Evolutionary conservation across 2,797 vertebrate genomes (phyloP).

Genomic region (Pogonophryne albipinna): DNA sequence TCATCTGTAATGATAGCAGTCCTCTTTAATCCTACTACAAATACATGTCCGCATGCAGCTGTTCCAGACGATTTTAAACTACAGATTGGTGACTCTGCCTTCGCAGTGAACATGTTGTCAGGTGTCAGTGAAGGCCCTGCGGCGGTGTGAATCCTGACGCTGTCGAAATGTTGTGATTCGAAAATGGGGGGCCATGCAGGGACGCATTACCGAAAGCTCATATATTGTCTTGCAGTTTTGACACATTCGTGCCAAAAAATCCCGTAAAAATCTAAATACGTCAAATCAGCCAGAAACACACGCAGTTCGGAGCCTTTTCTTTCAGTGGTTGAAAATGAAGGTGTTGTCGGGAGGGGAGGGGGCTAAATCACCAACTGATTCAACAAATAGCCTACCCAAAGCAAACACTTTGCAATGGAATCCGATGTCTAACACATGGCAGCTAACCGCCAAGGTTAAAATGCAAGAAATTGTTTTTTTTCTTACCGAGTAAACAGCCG

Average conservation of each 20-base stretch:
- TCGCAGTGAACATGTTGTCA: conserved; percentile 20
- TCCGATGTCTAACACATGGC: neutral
- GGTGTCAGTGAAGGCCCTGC: conserved; percentile 49
- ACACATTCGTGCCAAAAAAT: neutral
- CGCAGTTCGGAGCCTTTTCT: fast-evolving
- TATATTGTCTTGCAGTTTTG: neutral
- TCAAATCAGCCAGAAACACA: neutral
- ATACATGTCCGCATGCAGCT: neutral
- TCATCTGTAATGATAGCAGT: neutral
- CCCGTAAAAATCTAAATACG: neutral
- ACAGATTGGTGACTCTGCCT: neutral
- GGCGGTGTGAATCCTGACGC: conserved; percentile 31
- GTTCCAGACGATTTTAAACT: neutral
- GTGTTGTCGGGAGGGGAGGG: neutral
- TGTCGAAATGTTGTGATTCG: conserved; percentile 60
- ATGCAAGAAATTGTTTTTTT: neutral
- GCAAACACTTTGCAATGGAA: neutral
- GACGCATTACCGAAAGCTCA: neutral
- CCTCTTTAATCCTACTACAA: neutral
- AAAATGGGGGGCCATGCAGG: neutral
- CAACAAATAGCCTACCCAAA: conserved; percentile 42
- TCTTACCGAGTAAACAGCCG: conserved; percentile 17
- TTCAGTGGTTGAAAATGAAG: conserved; percentile 29
- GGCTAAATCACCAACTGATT: conserved; percentile 48
- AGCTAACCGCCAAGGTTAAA: neutral